Base-by-base conservation (phyloP, 2,797 vertebrate species). In the Acrossocheilus fasciatus region DNA sequence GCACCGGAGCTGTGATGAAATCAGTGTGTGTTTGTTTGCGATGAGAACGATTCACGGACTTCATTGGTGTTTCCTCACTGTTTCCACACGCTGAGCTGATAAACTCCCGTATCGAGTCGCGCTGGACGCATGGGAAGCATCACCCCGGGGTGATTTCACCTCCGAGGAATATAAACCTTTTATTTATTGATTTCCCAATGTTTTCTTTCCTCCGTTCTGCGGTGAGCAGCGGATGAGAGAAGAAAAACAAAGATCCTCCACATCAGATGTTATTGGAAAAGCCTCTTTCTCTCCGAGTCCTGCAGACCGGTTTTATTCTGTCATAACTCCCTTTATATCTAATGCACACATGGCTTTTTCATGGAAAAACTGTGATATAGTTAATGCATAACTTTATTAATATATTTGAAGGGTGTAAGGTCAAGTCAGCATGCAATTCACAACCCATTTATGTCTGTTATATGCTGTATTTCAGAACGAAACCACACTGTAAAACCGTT, bases 121-220 rank as follows among this genome's bases (percentile, higher is more conserved):
- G 88, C 94, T 94, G 92, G 76, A 91, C 94, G 94, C 93, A 93
- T 94, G 95, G 94, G 94, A 95, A 93, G 88, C 92, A 91, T 94
- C 93, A 93, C 84, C 93, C 90, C 92, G 91, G 92, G 90, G 91
- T 91, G 91, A 94, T 93, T 94, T 92, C 87, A 86, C 93, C 91
- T 94, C 92, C 89, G 90, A 91, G 91, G 91, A 93, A 93, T 91
- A 93, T 91, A 93, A 94, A 93, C 92, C 54, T 84, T 81, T 83
- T 59, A 73, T 79, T 43, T 85, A 89, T 87, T 89, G 86, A 90
- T 90, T 91, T 78, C 9, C 47, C 64, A 66, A 26, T 86, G 72
- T 88, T 87, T 89, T 81, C 57, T 87, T 85, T 86, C 69, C 2
- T 39, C 59, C 9, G 20, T n/a, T 79, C 62, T 74, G 82, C 89